Base-by-base conservation (phyloP, 30 jellyfish, hydroid and myxozoan genomes). In the Mastigias papua region DNA sequence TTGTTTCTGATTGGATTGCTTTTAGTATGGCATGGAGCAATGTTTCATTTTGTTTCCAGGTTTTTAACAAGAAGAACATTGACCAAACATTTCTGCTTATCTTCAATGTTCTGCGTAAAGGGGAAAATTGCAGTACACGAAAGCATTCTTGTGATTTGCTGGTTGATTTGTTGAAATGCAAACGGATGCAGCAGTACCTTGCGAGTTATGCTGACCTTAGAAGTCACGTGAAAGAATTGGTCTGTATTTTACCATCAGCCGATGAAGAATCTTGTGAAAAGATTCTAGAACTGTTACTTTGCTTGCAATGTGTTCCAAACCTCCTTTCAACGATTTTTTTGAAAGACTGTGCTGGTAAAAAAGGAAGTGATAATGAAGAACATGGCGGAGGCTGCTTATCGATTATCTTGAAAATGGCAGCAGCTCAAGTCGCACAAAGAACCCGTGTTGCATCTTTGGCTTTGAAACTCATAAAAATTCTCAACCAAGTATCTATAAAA, bases 121-220 rank as follows among this genome's bases (percentile, higher is more conserved):
- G 87, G 48, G 89, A 68, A 23, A 82, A 86, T 57, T 27, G 73
- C 48, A 29, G 37, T 25, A 63, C 78, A 26, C 80, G 88, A 4
- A 96, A 78, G 69, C 81, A 93, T 73, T 72, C 98, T 20, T 96
- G 88, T 75, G 97, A 93, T 64, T 63, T 93, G 73, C 69, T 93
- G 63, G 78, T 88, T 26, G 98, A 88, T 34, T 68, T 93, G 49
- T 60, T 93, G 72, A 63, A 77, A 33, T 67, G 89, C 34, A 49
- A 60, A 27, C 65, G 86, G 30, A 75, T 88, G 68, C 92, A 71
- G 62, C 80, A 78, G 31, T 86, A 81, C 54, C 84, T 93, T 50
- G 95, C 97, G 27, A 85, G 76, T 25, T 85, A 85, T 48, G 46
- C 82, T 8, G 94, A 85, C 49, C 86, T 85, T 48, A 84, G 37